phyloP scores from a whole-genome alignment of 2,888 invertebrate genomes.

The Drosophila falleni region DNA sequence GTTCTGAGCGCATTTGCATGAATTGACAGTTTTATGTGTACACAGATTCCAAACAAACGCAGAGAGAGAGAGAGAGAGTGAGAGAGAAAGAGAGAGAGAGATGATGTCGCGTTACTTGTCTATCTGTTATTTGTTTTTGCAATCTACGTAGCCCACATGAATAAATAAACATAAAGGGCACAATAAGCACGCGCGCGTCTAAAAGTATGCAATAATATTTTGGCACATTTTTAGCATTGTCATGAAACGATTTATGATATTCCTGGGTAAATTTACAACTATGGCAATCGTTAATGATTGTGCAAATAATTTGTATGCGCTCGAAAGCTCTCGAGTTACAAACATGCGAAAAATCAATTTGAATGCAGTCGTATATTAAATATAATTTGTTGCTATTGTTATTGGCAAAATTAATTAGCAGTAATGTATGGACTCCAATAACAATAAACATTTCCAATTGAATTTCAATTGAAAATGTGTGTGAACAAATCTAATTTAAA shows the following conservation, averaged over 20 bases:
- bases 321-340: conserved; percentile 1
- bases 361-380: background rate
- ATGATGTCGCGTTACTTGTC: conserved; percentile 10
- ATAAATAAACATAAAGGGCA: conserved; percentile 42
- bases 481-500: background rate
- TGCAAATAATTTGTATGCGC: conserved; percentile 27
- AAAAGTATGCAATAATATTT: conserved; percentile 34
- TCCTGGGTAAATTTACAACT: conserved; percentile 26
- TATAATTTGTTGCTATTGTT: conserved; percentile 9
- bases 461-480: background rate
- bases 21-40: conserved; percentile 43
- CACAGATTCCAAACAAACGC: conserved; percentile 1
- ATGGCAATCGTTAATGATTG: conserved; percentile 28
- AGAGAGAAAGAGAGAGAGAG: too few species aligned
- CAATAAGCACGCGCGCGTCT: conserved; percentile 2
- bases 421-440: conserved; percentile 1
- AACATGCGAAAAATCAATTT: conserved; percentile 22
- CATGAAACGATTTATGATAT: conserved; percentile 53
- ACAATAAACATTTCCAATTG: conserved; percentile 8
- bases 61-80: background rate
- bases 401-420: conserved; percentile 29
- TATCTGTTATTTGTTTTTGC: conserved; percentile 44
- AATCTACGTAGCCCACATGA: conserved; percentile 57
- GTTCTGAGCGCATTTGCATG: conserved; percentile 25
- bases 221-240: conserved; percentile 44